Percentiles rank a stretch among this genome's conserved stretches.
Conservation (phyloP, 2,888 invertebrate genomes). For the Andrena haemorrhoa region DNA sequence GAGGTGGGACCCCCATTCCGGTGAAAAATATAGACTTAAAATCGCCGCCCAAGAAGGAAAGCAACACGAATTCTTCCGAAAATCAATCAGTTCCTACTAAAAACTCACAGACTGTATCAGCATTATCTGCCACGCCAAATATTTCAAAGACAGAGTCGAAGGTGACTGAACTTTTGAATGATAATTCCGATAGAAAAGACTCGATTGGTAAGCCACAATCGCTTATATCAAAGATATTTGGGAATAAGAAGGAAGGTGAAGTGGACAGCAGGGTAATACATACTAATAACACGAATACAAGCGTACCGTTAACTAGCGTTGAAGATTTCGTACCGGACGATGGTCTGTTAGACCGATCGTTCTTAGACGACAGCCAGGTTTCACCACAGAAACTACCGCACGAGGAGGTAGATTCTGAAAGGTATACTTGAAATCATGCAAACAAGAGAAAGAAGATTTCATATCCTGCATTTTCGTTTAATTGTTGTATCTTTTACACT, state of each 20-base stretch:
- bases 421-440: slow-evolving; percentile 80
- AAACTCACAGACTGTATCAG: slow-evolving; percentile 35
- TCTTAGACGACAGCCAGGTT: slow-evolving; percentile 89
- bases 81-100: slow-evolving; percentile 55
- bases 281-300: slow-evolving; percentile 61
- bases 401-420: slow-evolving; percentile 86
- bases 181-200: slow-evolving; percentile 72
- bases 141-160: slow-evolving; percentile 69
- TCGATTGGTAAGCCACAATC: slow-evolving; percentile 72
- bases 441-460: neutral
- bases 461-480: neutral
- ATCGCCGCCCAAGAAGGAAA: slow-evolving; percentile 73
- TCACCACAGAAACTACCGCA: slow-evolving; percentile 83
- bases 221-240: slow-evolving; percentile 81
- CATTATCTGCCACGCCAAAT: slow-evolving; percentile 57
- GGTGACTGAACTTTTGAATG: slow-evolving; percentile 61
- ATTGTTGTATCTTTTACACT: slow-evolving; percentile 1
- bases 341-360: slow-evolving; percentile 91
- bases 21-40: slow-evolving; percentile 79
- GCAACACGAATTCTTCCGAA: slow-evolving; percentile 58
- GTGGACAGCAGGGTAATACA: slow-evolving; percentile 74
- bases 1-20: slow-evolving; percentile 84
- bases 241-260: slow-evolving; percentile 81
- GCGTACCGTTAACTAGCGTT: slow-evolving; percentile 85
- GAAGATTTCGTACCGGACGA: slow-evolving; percentile 91